phyloP scores from a whole-genome alignment of 2,888 invertebrate species.

The Andrena praecox region DNA sequence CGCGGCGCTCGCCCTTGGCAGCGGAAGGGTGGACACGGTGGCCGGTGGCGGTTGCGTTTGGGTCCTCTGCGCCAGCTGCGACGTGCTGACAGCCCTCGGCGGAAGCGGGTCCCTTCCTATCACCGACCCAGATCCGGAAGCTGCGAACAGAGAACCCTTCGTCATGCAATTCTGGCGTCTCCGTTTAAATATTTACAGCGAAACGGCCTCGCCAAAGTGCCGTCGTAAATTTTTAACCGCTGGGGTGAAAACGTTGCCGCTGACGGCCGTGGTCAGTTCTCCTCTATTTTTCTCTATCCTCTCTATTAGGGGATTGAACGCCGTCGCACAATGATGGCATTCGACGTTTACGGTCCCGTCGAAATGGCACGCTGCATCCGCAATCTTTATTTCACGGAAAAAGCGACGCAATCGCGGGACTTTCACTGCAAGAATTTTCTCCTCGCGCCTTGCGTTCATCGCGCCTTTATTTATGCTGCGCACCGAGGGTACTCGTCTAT shows the following conservation, averaged over 20 bases:
- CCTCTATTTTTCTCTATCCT: neutral
- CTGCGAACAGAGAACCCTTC: slow-evolving; percentile 85
- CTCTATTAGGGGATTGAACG: neutral
- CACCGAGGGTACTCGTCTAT: neutral
- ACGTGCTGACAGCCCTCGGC: slow-evolving; percentile 84
- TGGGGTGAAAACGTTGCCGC: too few species aligned
- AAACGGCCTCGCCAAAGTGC: too few species aligned
- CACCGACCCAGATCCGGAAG: slow-evolving; percentile 90
- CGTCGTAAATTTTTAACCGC: neutral
- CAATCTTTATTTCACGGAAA: slow-evolving; percentile 51
- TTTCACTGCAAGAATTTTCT: slow-evolving; percentile 55
- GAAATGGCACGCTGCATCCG: slow-evolving; percentile 43
- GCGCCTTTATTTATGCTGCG: slow-evolving; percentile 20
- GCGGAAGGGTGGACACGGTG: slow-evolving; percentile 77
- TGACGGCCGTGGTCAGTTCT: neutral
- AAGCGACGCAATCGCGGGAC: slow-evolving; percentile 47
- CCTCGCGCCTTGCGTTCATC: slow-evolving; percentile 35
- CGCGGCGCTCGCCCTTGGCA: slow-evolving; percentile 72
- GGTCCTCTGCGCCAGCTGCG: slow-evolving; percentile 78
- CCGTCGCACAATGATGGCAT: slow-evolving; percentile 4
- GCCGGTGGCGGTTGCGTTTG: slow-evolving; percentile 84
- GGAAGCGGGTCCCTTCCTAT: slow-evolving; percentile 87
- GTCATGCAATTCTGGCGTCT: neutral
- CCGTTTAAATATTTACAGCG: neutral
- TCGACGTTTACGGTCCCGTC: slow-evolving; percentile 18